Conservation (phyloP, 2,888 invertebrate genomes). For the Seira sanloemensis region DNA sequence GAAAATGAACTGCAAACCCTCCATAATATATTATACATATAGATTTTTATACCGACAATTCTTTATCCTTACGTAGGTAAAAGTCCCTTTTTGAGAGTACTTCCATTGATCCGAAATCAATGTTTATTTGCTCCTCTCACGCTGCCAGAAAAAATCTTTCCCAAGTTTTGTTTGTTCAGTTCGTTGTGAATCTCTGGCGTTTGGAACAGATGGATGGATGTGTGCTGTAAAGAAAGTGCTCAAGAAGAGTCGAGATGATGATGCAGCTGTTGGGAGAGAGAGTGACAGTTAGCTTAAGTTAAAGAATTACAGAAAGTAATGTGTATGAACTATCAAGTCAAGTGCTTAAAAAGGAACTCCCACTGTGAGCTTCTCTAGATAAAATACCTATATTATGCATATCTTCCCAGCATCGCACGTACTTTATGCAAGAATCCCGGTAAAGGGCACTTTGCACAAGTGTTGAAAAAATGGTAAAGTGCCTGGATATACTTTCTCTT, state of each 20-base stretch:
- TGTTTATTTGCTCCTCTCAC: too few relatives aligned
- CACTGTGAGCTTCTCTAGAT: constrained; percentile 5
- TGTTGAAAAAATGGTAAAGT: neutral
- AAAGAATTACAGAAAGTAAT: neutral
- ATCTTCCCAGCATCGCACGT: neutral
- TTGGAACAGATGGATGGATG: too few relatives aligned
- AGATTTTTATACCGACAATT: too few relatives aligned
- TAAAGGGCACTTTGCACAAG: neutral
- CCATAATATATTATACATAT: too few relatives aligned
- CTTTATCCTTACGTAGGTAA: too few relatives aligned
- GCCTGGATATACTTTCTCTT: neutral
- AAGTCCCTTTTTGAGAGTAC: too few relatives aligned
- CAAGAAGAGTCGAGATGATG: neutral
- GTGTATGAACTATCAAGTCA: neutral
- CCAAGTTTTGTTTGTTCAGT: too few relatives aligned
- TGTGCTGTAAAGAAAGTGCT: too few relatives aligned
- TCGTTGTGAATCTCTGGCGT: too few relatives aligned
- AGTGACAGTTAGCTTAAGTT: neutral
- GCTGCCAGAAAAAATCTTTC: too few relatives aligned
- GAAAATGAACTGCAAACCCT: too few relatives aligned
- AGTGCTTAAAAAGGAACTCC: constrained; percentile 17
- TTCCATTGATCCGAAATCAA: too few relatives aligned
- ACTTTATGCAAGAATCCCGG: neutral
- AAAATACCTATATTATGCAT: neutral
- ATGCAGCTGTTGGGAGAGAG: neutral